Evolutionary conservation across 2,113 vertebrate species (phyloP), one percentile per base, ranked within the genome.

Genomic region (Mobula hypostoma): DNA sequence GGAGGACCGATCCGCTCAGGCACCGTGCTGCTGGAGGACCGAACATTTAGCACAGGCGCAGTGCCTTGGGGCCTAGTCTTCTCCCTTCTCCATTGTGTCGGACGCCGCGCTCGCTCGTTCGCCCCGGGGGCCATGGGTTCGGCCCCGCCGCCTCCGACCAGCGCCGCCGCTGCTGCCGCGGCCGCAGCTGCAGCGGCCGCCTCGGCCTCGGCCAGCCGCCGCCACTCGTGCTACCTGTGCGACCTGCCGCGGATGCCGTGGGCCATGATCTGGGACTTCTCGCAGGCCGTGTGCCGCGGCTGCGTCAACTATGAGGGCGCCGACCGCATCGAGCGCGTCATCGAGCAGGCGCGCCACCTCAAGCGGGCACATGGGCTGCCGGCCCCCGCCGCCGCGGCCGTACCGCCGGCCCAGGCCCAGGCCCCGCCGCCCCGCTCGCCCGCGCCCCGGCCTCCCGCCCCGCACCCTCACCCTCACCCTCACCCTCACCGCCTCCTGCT

Each of bases 231-330:
- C 95, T 98, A 98, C 97, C 97, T 98, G 95, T 98, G 98, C 95
- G 98, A 98, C 96, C 95, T 98, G 96, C 98, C 98, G 91, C 98
- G 98, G 94, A 98, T 98, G 98, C 98, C 98, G 79, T 98, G 98
- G 98, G 98, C 98, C 95, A 98, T 98, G 98, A 98, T 98, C 95
- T 98, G 98, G 98, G 98, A 98, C 96, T 98, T 98, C 96, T 98
- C 97, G 15, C 98, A 98, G 95, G 97, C 98, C 21, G 98, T 98
- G 5, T 98, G 98, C 95, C 96, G 98, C 5, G 98, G 98, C 94
- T 98, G 98, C 95, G 98, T 98, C 94, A 98, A 98, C 95, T 98
- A 98, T 94, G 98, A 98, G 95, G 98, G 98, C 76, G 98, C 98
- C 0, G 98, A 98, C 95, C 97, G 98, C 94, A 97, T 98, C 61